phyloP scores from a whole-genome alignment of 2,797 vertebrate species.

The Chelon labrosus region DNA sequence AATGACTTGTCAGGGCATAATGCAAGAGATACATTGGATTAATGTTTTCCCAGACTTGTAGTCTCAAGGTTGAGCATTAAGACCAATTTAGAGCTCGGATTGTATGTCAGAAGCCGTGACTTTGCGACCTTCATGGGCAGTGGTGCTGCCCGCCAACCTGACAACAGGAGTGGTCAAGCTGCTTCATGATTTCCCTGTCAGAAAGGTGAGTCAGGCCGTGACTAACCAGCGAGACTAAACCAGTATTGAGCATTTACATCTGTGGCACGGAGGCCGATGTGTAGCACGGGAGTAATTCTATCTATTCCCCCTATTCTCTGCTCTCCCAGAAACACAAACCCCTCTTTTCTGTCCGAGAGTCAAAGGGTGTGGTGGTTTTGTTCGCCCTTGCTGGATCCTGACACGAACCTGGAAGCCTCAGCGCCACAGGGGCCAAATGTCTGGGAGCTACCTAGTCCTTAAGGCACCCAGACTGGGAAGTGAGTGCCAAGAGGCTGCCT shows the following conservation, averaged over 20 bases:
- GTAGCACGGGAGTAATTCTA: constrained; percentile 62
- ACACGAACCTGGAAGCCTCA: constrained; percentile 71
- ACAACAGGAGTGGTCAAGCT: constrained; percentile 61
- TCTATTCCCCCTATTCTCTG: constrained; percentile 51
- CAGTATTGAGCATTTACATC: constrained; percentile 74
- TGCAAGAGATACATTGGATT: constrained; percentile 66
- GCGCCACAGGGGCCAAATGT: constrained; percentile 64
- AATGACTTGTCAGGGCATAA: constrained; percentile 67
- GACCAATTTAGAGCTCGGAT: constrained; percentile 54
- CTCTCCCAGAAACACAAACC: constrained; percentile 49
- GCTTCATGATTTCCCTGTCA: constrained; percentile 71
- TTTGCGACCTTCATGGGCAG: constrained; percentile 53
- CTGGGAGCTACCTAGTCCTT: constrained; percentile 71
- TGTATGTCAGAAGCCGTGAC: constrained; percentile 71
- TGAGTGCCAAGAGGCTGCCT: constrained; percentile 52
- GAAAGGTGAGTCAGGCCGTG: constrained; percentile 82
- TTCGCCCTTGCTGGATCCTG: constrained; percentile 51
- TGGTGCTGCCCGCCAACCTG: constrained; percentile 47
- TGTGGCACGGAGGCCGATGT: constrained; percentile 55
- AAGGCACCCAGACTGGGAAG: constrained; percentile 54
- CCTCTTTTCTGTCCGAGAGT: constrained; percentile 38
- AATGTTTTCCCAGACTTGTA: constrained; percentile 67
- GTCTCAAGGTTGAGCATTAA: constrained; percentile 50
- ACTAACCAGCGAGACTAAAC: constrained; percentile 79
- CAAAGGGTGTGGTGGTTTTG: constrained; percentile 63